Base-by-base conservation (phyloP, 2,113 vertebrate species). In the Salminus brasiliensis region DNA sequence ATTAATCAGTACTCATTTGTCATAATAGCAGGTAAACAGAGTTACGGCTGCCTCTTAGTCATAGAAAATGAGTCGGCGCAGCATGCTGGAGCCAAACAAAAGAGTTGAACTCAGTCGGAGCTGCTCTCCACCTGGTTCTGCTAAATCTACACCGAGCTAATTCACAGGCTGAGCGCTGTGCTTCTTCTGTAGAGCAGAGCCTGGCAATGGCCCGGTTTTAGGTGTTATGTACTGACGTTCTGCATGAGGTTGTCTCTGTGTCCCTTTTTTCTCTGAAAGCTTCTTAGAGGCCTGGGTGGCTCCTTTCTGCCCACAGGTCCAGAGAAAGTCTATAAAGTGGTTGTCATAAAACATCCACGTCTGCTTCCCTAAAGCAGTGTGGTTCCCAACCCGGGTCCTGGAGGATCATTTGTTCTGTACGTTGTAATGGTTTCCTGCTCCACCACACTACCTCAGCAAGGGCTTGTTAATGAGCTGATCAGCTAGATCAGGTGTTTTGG, bases 1-100 rank as follows among this genome's bases (percentile, higher is more conserved):
- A 91, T 91, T 89, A 90, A 90, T 91, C 86, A 90, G 83, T 66
- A 45, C 86, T 90, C 86, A 80, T 91, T 92, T 91, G 82, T 89
- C 86, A 89, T 89, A 88, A 92, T 89, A 88, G 87, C 88, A 89
- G 85, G 85, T 88, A 92, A 90, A 90, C 83, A 87, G 72, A 63
- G 57, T 36, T 57, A 43, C 62, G 68, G 74, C 47, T 47, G 57
- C 34, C 16, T 23, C 80, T 88, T 57, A 52, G 72, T 83, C 82
- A 79, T 79, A 41, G 59, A 45, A 72, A 72, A 73, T 39, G 72
- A 55, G 60, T 72, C 6, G n/a, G 32, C 57, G 36, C 49, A 45
- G 41, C 47, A 79, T 15, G 72, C 65, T 9, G 59, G 60, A 32
- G 70, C 32, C 4, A 72, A 72, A 66, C 29, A 72, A 63, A 72